Percentiles rank a stretch among this genome's conserved stretches.
Evolutionary conservation across 2,888 invertebrate genomes (phyloP).

Genomic region (Chaitophorus viminalis): DNA sequence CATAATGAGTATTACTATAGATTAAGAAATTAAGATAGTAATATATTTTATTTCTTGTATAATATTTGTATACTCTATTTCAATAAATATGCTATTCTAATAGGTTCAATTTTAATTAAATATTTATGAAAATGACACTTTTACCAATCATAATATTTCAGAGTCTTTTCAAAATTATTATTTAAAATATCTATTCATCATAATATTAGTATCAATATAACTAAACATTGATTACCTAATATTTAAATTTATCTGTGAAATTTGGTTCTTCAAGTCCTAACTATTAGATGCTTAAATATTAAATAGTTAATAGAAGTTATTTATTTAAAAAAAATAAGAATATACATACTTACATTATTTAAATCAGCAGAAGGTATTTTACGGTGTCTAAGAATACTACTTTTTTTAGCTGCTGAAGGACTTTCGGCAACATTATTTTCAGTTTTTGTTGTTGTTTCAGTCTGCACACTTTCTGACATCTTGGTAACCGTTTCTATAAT

Average conservation of each 20-base stretch:
- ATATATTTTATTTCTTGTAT: no score
- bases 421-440: conserved; percentile 18
- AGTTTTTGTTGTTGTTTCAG: conserved; percentile 42
- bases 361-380: conserved; percentile 55
- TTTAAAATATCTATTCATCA: not conserved
- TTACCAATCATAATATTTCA: no score
- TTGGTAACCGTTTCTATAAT: not conserved
- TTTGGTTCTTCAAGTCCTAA: not conserved
- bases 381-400: conserved; percentile 51
- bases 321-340: not conserved
- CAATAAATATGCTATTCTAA: no score
- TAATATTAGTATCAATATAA: not conserved
- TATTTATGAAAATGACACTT: no score
- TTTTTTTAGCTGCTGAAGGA: conserved; percentile 29
- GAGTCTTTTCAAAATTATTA: not conserved
- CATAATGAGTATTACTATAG: no score
- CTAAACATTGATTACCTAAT: not conserved
- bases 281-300: not conserved
- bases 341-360: conserved; percentile 49
- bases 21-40: no score
- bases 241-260: not conserved
- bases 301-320: not conserved
- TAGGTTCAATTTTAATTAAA: no score
- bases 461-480: conserved; percentile 55
- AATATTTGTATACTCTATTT: no score